phyloP scores from a whole-genome alignment of 37 sponge, comb jelly and placozoan genomes.

The Hormiphora californensis region DNA sequence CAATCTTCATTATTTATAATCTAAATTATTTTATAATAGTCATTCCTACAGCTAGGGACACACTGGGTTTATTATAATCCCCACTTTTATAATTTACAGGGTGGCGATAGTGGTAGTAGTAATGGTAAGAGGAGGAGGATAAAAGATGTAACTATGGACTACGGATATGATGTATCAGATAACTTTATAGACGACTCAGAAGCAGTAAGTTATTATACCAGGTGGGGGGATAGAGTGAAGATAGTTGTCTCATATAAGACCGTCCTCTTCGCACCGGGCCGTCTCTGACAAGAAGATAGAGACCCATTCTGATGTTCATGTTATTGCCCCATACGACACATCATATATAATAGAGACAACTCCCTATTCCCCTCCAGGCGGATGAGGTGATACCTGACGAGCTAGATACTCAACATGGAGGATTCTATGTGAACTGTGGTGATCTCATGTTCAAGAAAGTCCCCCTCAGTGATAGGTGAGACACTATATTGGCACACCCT shows the following conservation, averaged over 20 bases:
- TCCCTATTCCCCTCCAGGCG: conserved; percentile 59
- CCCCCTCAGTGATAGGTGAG: neutral
- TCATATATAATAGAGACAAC: no score
- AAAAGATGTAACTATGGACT: conserved; percentile 58
- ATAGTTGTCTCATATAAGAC: no score
- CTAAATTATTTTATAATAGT: no score
- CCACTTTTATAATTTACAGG: neutral
- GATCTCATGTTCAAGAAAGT: conserved; percentile 66
- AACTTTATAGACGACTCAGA: conserved; percentile 83
- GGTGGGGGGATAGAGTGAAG: no score
- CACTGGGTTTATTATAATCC: no score
- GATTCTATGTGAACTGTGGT: conserved; percentile 82
- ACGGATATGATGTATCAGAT: conserved; percentile 73
- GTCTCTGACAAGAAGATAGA: no score
- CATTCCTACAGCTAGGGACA: no score
- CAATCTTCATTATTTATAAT: no score
- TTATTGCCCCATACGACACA: no score
- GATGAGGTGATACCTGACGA: conserved; percentile 75
- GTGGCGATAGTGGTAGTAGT: neutral
- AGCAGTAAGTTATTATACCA: conserved; percentile 65
- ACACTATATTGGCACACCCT: no score
- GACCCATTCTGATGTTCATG: no score
- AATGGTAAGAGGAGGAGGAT: neutral
- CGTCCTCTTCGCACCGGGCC: no score
- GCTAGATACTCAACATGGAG: conserved; percentile 76